Base-by-base conservation (phyloP, 2,888 invertebrate genomes). In the Callyntrura guangdongensis region DNA sequence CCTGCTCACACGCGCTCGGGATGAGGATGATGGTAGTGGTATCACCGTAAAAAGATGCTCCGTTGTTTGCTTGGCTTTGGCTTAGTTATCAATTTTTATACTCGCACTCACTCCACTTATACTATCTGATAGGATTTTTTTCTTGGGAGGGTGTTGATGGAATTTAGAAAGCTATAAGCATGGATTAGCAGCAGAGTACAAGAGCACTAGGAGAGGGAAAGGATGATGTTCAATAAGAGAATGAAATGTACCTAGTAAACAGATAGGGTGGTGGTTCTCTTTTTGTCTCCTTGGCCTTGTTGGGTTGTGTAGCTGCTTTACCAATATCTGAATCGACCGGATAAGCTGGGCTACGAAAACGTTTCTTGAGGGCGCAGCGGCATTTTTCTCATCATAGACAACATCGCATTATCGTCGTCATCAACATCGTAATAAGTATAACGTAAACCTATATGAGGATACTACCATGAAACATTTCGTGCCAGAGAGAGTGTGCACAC, bases 81-180 rank as follows among this genome's bases (percentile, higher is more conserved):
- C 74, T 77, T 77, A 86, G 72, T 83, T 89, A 89, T 89, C 89
- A 89, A 89, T 89, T 89, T 88, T 89, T 89, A 89, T 82, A 69
- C 82, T 82, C 67, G 36, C 36, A 20, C 56, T 17, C 25, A 36
- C 53, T 81, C 36, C 59, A 36, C 36, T 61, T 59, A 59, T 61
- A 59, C 20, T 81, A 59, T 81, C 59, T 36, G 53, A 79, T 67
- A 81, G 36, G 17, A 64, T 81, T 81, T 87, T 36, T 77, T 89
- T 69, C 53, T 17, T n/a, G n/a, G n/a, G 53, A 25, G 61, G 89
- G 89, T 89, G 89, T 89, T 89, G 89, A 89, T 89, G 89, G 89
- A 82, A 83, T 89, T 74, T 74, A 56, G 25, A 61, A 82, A 72
- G 83, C 82, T 88, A 47, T 61, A 56, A 74, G 86, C 64, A 64